Conservation (phyloP, 1,140 invertebrate species). For the Drosophila varians region DNA sequence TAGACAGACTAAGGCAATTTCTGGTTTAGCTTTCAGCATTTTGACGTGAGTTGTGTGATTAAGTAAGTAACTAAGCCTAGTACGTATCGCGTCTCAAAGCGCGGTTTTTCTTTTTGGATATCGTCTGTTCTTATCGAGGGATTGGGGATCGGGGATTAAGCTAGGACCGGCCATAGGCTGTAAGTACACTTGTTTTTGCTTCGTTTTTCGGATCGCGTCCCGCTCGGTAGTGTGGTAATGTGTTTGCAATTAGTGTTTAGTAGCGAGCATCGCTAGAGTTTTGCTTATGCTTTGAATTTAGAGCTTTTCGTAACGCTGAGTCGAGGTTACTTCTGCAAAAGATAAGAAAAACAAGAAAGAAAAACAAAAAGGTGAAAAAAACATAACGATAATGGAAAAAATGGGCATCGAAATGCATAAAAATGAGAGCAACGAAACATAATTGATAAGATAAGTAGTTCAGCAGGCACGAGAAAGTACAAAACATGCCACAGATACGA, state of each 20-base stretch:
- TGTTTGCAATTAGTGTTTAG: slow-evolving; percentile 44
- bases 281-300: slow-evolving; percentile 84
- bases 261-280: slow-evolving; percentile 62
- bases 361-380: slow-evolving; percentile 63
- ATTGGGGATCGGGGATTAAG: slow-evolving; percentile 17
- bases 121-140: slow-evolving; percentile 3
- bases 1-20: slow-evolving; percentile 44
- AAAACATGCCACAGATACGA: slow-evolving; percentile 33
- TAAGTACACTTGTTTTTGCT: slow-evolving; percentile 76
- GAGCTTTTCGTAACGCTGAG: slow-evolving; percentile 95
- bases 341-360: slow-evolving; percentile 76
- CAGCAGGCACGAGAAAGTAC: slow-evolving; percentile 37
- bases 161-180: slow-evolving; percentile 28
- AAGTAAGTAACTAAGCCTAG: slow-evolving; percentile 71
- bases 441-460: slow-evolving; percentile 53
- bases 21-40: slow-evolving; percentile 40
- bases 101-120: neutral
- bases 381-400: slow-evolving; percentile 62
- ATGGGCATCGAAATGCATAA: slow-evolving; percentile 41
- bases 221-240: slow-evolving; percentile 26
- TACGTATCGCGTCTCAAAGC: slow-evolving; percentile 38
- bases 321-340: slow-evolving; percentile 94
- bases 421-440: slow-evolving; percentile 44
- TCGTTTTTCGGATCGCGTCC: slow-evolving; percentile 37
- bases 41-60: slow-evolving; percentile 16